A percentile compares a stretch with the other conserved stretches of the same genome.
phyloP scores from a whole-genome alignment of 2,888 invertebrate genomes.

The Pelosia muscerda region DNA sequence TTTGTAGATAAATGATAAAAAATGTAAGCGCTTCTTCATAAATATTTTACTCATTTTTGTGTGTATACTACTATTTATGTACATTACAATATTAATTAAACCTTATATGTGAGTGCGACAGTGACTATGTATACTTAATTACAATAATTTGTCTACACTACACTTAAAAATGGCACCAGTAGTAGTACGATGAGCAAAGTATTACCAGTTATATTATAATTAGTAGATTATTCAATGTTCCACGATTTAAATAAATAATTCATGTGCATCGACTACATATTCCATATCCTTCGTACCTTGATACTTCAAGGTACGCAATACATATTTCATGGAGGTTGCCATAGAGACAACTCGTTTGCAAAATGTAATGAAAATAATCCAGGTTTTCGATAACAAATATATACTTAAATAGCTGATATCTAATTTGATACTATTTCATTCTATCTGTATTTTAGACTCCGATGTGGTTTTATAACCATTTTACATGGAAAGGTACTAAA shows the following conservation, averaged over 20 bases:
- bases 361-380: background rate
- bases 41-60: constrained; percentile 43
- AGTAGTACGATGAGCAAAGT: constrained; percentile 30
- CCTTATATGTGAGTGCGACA: constrained; percentile 38
- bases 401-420: background rate
- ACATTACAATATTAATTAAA: constrained; percentile 42
- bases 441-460: constrained; percentile 3
- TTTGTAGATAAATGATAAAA: constrained; percentile 22
- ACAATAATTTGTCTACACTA: constrained; percentile 43
- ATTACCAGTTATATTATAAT: constrained; percentile 19
- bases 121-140: constrained; percentile 41
- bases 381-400: background rate
- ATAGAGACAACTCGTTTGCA: background rate
- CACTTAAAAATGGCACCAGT: constrained; percentile 58
- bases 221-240: constrained; percentile 8
- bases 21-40: constrained; percentile 34
- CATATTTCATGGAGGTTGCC: background rate
- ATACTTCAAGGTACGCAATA: constrained; percentile 6
- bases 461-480: constrained; percentile 11
- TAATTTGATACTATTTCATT: background rate
- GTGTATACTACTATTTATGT: constrained; percentile 47
- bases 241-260: constrained; percentile 14
- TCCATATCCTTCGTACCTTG: background rate
- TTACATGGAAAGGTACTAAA: constrained; percentile 36
- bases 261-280: background rate